Conservation (phyloP, 1,140 invertebrate species). For the Battus philenor region DNA sequence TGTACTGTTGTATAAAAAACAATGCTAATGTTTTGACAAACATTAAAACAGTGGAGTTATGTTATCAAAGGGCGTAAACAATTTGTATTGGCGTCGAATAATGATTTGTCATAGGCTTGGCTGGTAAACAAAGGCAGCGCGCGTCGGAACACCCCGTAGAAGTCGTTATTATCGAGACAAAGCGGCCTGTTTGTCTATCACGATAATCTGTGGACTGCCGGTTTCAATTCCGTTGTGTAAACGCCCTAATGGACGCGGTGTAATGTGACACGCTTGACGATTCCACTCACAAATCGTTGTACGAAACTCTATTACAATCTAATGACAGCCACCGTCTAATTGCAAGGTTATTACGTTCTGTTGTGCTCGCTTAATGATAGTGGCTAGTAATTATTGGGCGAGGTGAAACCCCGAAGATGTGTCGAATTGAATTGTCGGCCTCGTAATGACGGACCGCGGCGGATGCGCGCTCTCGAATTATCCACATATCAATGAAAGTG, state of each 20-base stretch:
- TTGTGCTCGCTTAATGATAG: constrained; percentile 69
- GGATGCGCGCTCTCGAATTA: constrained; percentile 43
- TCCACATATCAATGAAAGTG: constrained; percentile 47
- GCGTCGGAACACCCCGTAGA: constrained; percentile 47
- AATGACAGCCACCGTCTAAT: constrained; percentile 72
- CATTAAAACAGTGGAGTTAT: too few species aligned
- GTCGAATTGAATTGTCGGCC: constrained; percentile 64
- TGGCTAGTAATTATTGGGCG: constrained; percentile 65
- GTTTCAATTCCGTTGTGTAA: constrained; percentile 75
- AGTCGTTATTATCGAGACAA: constrained; percentile 69
- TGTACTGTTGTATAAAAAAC: background rate
- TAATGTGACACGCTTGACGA: constrained; percentile 76
- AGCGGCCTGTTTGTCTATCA: constrained; percentile 71
- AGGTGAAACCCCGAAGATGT: constrained; percentile 72
- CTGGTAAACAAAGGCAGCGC: constrained; percentile 21
- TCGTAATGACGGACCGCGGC: constrained; percentile 33
- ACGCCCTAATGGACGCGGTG: constrained; percentile 68
- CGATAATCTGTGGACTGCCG: constrained; percentile 70
- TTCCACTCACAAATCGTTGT: constrained; percentile 73
- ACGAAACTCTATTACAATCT: constrained; percentile 72
- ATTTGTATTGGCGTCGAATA: too few species aligned
- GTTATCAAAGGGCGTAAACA: too few species aligned
- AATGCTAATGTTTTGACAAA: background rate
- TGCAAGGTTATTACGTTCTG: constrained; percentile 71
- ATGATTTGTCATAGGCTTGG: constrained; percentile 33